A percentile compares a stretch with the other conserved stretches of the same genome.
Evolutionary conservation across 2,797 vertebrate genomes (phyloP).

Genomic region (Delichon dasypus): DNA sequence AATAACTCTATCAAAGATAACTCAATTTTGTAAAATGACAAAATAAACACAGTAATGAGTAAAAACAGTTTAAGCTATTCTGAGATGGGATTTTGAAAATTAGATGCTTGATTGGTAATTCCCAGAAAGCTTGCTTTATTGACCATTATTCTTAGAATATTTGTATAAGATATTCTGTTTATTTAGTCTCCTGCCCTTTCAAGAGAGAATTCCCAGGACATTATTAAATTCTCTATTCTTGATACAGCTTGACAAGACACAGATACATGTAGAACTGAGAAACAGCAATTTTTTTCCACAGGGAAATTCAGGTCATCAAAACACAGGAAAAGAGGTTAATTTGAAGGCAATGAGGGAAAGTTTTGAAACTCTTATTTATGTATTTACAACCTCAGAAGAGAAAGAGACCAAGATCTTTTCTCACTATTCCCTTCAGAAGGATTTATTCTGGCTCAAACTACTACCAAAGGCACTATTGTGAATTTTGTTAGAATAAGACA

Average conservation of each 20-base stretch:
- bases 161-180: not conserved
- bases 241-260: not conserved
- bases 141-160: not conserved
- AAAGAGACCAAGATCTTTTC: not conserved
- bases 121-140: not conserved
- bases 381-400: not conserved
- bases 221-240: not conserved
- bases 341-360: not conserved
- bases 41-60: not conserved
- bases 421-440: not conserved
- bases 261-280: not conserved
- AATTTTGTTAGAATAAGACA: not conserved
- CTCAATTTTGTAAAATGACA: not conserved
- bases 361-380: not conserved
- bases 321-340: not conserved
- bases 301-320: not conserved
- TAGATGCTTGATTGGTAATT: not conserved
- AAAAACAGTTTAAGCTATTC: not conserved
- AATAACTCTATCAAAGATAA: not conserved
- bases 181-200: not conserved
- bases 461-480: not conserved
- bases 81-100: not conserved
- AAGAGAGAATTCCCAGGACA: not conserved
- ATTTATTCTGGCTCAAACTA: not conserved
- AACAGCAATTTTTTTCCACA: not conserved